Evolutionary conservation across 2,888 invertebrate genomes (phyloP).

Genomic region (Timema podura): DNA sequence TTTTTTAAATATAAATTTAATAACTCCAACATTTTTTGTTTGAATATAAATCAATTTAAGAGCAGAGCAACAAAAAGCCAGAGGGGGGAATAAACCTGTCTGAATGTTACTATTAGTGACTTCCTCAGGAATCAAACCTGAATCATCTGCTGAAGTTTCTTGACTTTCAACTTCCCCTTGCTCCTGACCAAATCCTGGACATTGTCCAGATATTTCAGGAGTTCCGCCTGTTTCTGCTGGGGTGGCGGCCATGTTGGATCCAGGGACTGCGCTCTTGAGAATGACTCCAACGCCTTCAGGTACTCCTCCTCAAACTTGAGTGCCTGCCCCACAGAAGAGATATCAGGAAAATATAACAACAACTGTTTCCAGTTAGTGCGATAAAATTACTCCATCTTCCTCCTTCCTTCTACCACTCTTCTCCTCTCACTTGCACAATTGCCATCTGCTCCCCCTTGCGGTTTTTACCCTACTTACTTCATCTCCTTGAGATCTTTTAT

Average conservation of each 20-base stretch:
- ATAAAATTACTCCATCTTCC: not conserved
- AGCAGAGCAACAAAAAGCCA: no score
- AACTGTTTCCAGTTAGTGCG: not conserved
- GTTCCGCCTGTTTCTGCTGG: constrained; percentile 54
- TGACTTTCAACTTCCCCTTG: constrained; percentile 70
- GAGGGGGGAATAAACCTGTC: no score
- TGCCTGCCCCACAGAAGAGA: constrained; percentile 50
- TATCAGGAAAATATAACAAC: constrained; percentile 6
- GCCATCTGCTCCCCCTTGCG: no score
- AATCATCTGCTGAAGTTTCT: constrained; percentile 63
- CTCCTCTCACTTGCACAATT: no score
- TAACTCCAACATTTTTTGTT: no score
- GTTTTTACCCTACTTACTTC: no score
- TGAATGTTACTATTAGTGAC: not conserved
- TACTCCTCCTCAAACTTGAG: constrained; percentile 77
- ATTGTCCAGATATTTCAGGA: constrained; percentile 61
- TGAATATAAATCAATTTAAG: no score
- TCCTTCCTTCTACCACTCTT: no score
- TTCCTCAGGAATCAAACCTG: constrained; percentile 47
- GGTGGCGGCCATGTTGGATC: constrained; percentile 77
- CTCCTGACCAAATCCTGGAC: constrained; percentile 60
- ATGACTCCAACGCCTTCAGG: constrained; percentile 63
- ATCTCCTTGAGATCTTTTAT: no score
- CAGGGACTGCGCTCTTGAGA: constrained; percentile 59
- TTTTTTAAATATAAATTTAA: no score